Conservation (phyloP, 1,140 invertebrate species). For the Bilobella aurantiaca region DNA sequence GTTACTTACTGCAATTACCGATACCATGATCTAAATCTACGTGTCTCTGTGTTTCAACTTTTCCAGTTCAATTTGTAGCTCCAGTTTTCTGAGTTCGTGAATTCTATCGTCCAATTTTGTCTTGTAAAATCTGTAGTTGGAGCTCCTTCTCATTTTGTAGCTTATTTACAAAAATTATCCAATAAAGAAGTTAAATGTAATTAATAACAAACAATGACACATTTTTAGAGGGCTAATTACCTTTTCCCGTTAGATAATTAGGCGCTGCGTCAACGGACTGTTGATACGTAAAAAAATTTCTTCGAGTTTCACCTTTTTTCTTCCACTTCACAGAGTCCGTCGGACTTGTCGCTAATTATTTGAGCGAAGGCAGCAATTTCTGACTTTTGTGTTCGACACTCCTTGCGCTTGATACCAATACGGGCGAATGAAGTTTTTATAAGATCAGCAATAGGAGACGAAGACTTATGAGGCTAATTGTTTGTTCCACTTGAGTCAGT, state of each 20-base stretch:
- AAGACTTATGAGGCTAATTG: too few species aligned
- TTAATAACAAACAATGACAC: background rate
- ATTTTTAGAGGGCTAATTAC: background rate
- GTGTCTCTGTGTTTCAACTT: background rate
- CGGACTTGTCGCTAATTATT: background rate
- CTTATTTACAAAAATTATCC: background rate
- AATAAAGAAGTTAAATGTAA: background rate
- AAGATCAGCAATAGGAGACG: background rate
- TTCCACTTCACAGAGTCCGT: background rate
- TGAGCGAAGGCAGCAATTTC: background rate
- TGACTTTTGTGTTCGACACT: background rate
- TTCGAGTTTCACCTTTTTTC: background rate
- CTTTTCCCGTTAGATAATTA: background rate
- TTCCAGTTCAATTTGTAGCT: background rate
- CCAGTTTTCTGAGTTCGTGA: background rate
- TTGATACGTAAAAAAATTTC: background rate
- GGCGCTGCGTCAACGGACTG: background rate
- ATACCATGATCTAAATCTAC: background rate
- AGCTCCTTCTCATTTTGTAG: background rate
- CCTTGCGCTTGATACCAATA: background rate
- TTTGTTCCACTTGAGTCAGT: too few species aligned
- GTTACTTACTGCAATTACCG: background rate
- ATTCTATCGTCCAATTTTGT: background rate
- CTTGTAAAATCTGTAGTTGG: background rate
- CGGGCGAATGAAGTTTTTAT: background rate